phyloP scores from a whole-genome alignment of 2,888 invertebrate species.

The Parapristionchus giblindavisi region DNA sequence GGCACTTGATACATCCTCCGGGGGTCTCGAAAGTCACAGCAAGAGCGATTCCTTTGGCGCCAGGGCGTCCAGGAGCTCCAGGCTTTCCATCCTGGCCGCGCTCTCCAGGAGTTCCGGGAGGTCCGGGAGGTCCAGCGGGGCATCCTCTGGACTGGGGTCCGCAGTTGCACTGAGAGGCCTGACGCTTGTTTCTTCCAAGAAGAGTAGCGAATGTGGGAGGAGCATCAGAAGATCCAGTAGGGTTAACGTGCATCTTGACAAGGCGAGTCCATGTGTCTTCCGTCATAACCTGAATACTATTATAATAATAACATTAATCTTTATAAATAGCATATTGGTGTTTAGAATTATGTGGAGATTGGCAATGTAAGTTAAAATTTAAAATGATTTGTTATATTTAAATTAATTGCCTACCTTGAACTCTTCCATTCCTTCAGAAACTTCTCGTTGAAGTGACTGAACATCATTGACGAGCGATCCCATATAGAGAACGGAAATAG shows the following conservation, averaged over 20 bases:
- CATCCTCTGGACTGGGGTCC: conserved; percentile 36
- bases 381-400: too few relatives aligned
- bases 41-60: conserved; percentile 50
- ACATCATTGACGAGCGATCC: conserved; percentile 53
- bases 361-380: too few relatives aligned
- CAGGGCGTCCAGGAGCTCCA: conserved; percentile 53
- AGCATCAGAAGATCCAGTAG: conserved; percentile 37
- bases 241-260: conserved; percentile 38
- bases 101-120: conserved; percentile 36
- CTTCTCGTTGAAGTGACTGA: conserved; percentile 51
- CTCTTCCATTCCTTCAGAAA: conserved; percentile 52
- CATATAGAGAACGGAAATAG: conserved; percentile 50
- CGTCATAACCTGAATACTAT: conserved; percentile 21
- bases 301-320: neutral
- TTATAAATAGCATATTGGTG: neutral
- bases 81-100: conserved; percentile 46
- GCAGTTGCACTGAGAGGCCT: conserved; percentile 39
- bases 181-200: conserved; percentile 36
- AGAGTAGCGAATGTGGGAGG: conserved; percentile 38
- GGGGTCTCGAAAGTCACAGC: conserved; percentile 47
- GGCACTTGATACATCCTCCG: conserved; percentile 52
- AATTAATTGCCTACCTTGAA: conserved; percentile 49
- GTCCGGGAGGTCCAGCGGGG: conserved; percentile 38
- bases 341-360: neutral
- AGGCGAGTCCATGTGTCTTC: conserved; percentile 38